Evolutionary conservation across 2,888 invertebrate genomes (phyloP).

Genomic region (Glaucopsyche alexis): DNA sequence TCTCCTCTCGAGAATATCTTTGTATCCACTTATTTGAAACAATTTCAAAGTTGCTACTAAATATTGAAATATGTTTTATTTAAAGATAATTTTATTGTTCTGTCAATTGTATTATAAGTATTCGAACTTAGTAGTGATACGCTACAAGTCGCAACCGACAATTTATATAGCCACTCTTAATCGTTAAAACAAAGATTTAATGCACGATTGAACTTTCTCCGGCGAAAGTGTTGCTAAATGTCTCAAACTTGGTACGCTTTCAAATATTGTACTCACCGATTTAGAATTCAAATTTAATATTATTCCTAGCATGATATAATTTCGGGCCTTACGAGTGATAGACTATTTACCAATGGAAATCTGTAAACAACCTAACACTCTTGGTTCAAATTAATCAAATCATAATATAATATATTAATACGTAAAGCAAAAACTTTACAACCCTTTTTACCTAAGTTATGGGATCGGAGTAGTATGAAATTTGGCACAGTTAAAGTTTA

Average conservation of each 20-base stretch:
- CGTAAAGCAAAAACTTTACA: too few relatives aligned
- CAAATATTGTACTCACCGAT: conserved; percentile 49
- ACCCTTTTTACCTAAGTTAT: too few relatives aligned
- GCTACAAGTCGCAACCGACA: conserved; percentile 21
- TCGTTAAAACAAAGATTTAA: conserved; percentile 62
- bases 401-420: not conserved
- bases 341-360: not conserved
- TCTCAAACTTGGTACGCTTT: conserved; percentile 65
- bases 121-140: conserved; percentile 33
- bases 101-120: not conserved
- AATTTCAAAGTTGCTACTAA: too few relatives aligned
- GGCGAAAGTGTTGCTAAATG: conserved; percentile 73
- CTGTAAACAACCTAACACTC: not conserved
- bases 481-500: too few relatives aligned
- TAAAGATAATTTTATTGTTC: not conserved
- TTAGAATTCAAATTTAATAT: conserved; percentile 16
- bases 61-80: too few relatives aligned
- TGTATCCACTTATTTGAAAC: too few relatives aligned
- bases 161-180: conserved; percentile 28
- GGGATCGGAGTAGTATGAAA: too few relatives aligned
- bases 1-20: too few relatives aligned
- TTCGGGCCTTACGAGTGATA: not conserved
- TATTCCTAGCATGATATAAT: conserved; percentile 1
- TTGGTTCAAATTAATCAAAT: too few relatives aligned
- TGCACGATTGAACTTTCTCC: conserved; percentile 73